phyloP scores from a whole-genome alignment of 2,888 invertebrate species.

The Parnassius smintheus region DNA sequence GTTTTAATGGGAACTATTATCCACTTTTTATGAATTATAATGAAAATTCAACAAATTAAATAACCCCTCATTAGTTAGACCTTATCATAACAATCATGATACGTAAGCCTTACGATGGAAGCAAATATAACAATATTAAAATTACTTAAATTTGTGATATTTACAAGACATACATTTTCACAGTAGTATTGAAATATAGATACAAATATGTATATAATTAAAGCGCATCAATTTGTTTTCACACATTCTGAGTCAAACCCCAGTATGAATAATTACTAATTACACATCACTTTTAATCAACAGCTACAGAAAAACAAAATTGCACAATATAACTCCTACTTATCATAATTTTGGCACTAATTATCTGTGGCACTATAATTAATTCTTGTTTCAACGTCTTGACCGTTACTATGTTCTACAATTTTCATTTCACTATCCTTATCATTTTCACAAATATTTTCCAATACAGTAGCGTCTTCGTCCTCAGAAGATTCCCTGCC shows the following conservation, averaged over 20 bases:
- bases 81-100: slow-evolving; percentile 65
- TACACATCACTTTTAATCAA: slow-evolving; percentile 58
- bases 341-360: slow-evolving; percentile 84
- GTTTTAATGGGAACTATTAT: slow-evolving; percentile 34
- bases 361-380: slow-evolving; percentile 83
- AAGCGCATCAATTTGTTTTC: slow-evolving; percentile 77
- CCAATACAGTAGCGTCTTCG: slow-evolving; percentile 62
- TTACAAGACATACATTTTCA: slow-evolving; percentile 61
- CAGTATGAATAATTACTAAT: slow-evolving; percentile 60
- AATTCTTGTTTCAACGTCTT: slow-evolving; percentile 68
- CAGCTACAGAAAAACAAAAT: slow-evolving; percentile 68
- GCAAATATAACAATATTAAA: slow-evolving; percentile 75
- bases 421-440: slow-evolving; percentile 73
- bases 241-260: slow-evolving; percentile 67
- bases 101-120: slow-evolving; percentile 71
- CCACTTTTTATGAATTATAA: slow-evolving; percentile 30
- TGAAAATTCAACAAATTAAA: slow-evolving; percentile 49
- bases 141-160: slow-evolving; percentile 65
- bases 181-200: slow-evolving; percentile 62
- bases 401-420: slow-evolving; percentile 65
- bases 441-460: slow-evolving; percentile 67
- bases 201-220: slow-evolving; percentile 62
- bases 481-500: slow-evolving; percentile 80
- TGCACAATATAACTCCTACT: slow-evolving; percentile 78
- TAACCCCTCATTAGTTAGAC: slow-evolving; percentile 44